Evolutionary conservation across 2,797 vertebrate genomes (phyloP).

Genomic region (Selene dorsalis): DNA sequence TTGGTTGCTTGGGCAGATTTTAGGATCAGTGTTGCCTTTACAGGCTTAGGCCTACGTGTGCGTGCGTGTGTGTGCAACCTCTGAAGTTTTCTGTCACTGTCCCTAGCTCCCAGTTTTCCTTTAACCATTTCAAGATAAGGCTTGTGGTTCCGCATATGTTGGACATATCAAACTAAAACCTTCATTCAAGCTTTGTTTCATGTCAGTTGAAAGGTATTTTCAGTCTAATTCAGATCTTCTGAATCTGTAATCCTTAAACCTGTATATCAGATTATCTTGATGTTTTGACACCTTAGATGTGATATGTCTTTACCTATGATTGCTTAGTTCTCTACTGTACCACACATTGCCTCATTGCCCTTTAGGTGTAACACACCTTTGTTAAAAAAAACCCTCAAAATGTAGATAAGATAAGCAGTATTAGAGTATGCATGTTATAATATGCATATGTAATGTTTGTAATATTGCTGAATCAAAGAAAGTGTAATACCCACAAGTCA

Average conservation of each 20-base stretch:
- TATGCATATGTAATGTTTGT: no score
- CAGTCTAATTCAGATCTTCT: not conserved
- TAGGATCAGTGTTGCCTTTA: slow-evolving; percentile 35
- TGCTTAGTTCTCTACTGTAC: not conserved
- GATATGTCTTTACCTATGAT: not conserved
- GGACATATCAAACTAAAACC: not conserved
- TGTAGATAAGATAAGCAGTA: not conserved
- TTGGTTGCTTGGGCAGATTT: slow-evolving; percentile 33
- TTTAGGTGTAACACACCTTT: not conserved
- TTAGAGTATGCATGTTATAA: not conserved
- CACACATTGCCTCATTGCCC: not conserved
- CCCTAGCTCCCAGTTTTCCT: slow-evolving; percentile 1
- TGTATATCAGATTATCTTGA: not conserved
- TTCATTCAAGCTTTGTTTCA: not conserved
- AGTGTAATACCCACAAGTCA: not conserved
- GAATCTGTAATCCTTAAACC: not conserved
- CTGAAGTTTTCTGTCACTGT: not conserved
- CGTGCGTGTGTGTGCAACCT: not conserved
- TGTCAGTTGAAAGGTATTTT: not conserved
- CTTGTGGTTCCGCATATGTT: no score
- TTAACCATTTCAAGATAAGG: no score
- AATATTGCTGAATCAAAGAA: not conserved
- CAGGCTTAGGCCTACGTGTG: slow-evolving; percentile 22
- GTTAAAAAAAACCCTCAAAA: not conserved
- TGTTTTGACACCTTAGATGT: not conserved